These are phyloP conservation scores for Spodoptera exigua DNA, from an alignment of 2,888 invertebrate genomes.

Conservation along the genomic window DNA sequence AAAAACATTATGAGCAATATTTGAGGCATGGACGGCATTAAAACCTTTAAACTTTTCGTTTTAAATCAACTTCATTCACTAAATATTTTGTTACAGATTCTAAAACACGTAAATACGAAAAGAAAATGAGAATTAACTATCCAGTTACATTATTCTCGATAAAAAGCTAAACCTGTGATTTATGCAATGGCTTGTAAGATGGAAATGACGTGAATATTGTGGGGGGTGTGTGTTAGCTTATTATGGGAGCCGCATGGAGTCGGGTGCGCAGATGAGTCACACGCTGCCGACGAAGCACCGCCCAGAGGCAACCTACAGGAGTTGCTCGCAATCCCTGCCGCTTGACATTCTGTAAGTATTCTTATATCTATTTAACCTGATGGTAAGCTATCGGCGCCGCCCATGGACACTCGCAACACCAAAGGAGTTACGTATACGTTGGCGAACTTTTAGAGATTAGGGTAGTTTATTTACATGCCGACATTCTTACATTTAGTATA, in stretches of 20 bases:
- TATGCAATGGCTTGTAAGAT: constrained; percentile 47
- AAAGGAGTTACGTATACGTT: too few species aligned
- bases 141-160: constrained; percentile 48
- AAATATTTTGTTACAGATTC: constrained; percentile 64
- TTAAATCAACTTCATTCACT: too few species aligned
- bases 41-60: too few species aligned
- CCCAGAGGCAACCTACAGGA: constrained; percentile 82
- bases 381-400: too few species aligned
- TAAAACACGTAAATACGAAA: constrained; percentile 50
- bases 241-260: constrained; percentile 83
- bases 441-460: too few species aligned
- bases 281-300: constrained; percentile 78
- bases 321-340: constrained; percentile 86
- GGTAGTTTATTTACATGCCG: too few species aligned
- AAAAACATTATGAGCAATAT: too few species aligned
- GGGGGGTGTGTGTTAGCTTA: constrained; percentile 60
- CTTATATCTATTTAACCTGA: neutral
- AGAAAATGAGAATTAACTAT: constrained; percentile 56
- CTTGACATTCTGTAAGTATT: constrained; percentile 87
- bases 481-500: too few species aligned
- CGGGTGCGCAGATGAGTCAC: constrained; percentile 82
- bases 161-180: constrained; percentile 65
- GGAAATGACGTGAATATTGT: constrained; percentile 46
- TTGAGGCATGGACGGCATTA: too few species aligned
- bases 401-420: too few species aligned